Percentiles rank a stretch among this genome's conserved stretches.
Conservation (phyloP, 2,888 invertebrate species). For the Pseudoips prasinana region DNA sequence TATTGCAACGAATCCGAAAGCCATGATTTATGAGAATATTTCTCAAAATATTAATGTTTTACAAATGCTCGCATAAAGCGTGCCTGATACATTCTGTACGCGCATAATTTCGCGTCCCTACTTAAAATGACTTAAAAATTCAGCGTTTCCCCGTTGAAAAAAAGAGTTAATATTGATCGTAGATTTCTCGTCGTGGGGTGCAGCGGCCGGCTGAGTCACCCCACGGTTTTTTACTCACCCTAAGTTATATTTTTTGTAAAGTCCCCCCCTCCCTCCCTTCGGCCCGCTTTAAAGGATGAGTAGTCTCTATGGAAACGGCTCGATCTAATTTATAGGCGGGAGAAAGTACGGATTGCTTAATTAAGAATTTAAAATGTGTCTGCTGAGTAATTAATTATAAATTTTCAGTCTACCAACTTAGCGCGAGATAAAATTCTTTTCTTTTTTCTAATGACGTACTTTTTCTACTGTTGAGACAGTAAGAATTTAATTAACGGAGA, state of each 20-base stretch:
- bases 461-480: constrained; percentile 44
- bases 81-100: constrained; percentile 42
- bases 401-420: constrained; percentile 58
- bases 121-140: constrained; percentile 77
- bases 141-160: constrained; percentile 76
- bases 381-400: constrained; percentile 77
- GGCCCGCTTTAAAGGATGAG: constrained; percentile 82
- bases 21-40: constrained; percentile 55
- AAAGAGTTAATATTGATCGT: constrained; percentile 84
- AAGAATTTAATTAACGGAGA: constrained; percentile 63
- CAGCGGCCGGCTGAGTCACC: constrained; percentile 83
- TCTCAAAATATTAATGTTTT: constrained; percentile 43
- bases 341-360: constrained; percentile 82
- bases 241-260: constrained; percentile 82
- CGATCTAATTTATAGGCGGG: constrained; percentile 82
- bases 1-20: constrained; percentile 34
- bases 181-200: constrained; percentile 81
- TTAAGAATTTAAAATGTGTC: constrained; percentile 81
- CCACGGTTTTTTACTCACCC: constrained; percentile 83
- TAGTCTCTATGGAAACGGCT: constrained; percentile 82
- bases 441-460: constrained; percentile 42
- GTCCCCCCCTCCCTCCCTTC: constrained; percentile 63
- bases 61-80: constrained; percentile 22
- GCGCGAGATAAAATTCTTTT: constrained; percentile 50
- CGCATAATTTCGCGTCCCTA: constrained; percentile 46